These are phyloP conservation scores for Gadopsis bispinosus DNA, from an alignment of 2,797 vertebrate species.

Conservation along the genomic window DNA sequence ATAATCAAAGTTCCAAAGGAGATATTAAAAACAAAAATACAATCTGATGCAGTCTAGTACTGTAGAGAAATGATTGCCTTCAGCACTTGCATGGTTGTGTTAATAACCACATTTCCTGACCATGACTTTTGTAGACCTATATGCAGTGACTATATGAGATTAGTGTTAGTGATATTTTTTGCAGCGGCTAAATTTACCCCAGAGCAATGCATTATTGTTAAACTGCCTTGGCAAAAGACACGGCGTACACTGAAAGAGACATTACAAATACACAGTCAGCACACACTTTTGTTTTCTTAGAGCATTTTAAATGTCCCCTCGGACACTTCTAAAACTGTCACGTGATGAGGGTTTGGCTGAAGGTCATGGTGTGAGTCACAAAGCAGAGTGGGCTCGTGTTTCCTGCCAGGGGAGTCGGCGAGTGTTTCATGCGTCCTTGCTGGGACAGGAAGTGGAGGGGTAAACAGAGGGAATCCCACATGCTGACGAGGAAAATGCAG, in stretches of 20 bases:
- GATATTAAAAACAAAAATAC: neutral
- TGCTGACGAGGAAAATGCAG: slow-evolving; percentile 72
- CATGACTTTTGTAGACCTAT: neutral
- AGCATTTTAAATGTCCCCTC: slow-evolving; percentile 52
- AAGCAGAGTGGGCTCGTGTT: slow-evolving; percentile 64
- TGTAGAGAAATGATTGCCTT: neutral
- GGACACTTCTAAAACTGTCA: slow-evolving; percentile 43
- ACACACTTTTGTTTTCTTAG: slow-evolving; percentile 32
- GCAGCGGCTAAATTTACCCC: neutral
- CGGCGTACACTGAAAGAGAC: neutral
- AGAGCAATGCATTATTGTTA: slow-evolving; percentile 8
- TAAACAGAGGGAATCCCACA: slow-evolving; percentile 85
- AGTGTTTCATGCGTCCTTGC: slow-evolving; percentile 71
- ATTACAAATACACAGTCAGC: slow-evolving; percentile 22
- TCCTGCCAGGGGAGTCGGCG: slow-evolving; percentile 63
- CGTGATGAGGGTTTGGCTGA: slow-evolving; percentile 66
- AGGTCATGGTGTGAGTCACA: slow-evolving; percentile 74
- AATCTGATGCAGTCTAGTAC: neutral
- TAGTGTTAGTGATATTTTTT: neutral
- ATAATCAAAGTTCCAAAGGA: neutral
- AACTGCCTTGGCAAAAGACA: slow-evolving; percentile 21
- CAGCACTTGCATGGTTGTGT: neutral
- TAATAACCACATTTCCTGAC: neutral
- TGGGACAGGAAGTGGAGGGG: slow-evolving; percentile 78
- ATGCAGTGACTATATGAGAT: neutral